These are phyloP conservation scores for Arion vulgaris DNA, from an alignment of 1,140 invertebrate genomes.

Conservation along the genomic window DNA sequence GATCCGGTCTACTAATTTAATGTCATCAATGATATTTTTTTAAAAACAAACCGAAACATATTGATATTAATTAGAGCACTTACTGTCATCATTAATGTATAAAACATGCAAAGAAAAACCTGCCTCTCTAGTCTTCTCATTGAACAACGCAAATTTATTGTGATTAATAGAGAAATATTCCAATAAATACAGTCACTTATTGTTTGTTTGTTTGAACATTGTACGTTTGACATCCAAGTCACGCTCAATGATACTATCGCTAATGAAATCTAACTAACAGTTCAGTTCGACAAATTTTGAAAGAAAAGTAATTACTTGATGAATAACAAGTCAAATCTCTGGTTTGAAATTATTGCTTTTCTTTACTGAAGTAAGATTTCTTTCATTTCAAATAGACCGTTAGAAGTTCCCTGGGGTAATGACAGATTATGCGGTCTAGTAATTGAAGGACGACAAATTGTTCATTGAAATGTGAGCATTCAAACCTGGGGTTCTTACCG, in stretches of 20 bases:
- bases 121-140: not conserved
- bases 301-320: not conserved
- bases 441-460: conserved; percentile 17
- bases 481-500: not conserved
- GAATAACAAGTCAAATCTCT: conserved; percentile 11
- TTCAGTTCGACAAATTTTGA: not conserved
- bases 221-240: not conserved
- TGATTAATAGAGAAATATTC: not conserved
- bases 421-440: conserved; percentile 5
- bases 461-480: conserved; percentile 3
- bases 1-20: too few species aligned
- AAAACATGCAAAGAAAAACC: not conserved
- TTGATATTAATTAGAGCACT: not conserved
- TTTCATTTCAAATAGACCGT: not conserved
- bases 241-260: not conserved
- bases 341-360: conserved; percentile 14
- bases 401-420: conserved; percentile 1
- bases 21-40: too few species aligned
- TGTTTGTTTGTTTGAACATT: not conserved
- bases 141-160: conserved; percentile 3
- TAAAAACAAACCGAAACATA: not conserved
- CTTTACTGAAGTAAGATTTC: not conserved
- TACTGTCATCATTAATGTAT: not conserved
- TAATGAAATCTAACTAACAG: not conserved
- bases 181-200: not conserved